phyloP scores from a whole-genome alignment of 2,888 invertebrate genomes.

The Pogonocherus hispidulus region DNA sequence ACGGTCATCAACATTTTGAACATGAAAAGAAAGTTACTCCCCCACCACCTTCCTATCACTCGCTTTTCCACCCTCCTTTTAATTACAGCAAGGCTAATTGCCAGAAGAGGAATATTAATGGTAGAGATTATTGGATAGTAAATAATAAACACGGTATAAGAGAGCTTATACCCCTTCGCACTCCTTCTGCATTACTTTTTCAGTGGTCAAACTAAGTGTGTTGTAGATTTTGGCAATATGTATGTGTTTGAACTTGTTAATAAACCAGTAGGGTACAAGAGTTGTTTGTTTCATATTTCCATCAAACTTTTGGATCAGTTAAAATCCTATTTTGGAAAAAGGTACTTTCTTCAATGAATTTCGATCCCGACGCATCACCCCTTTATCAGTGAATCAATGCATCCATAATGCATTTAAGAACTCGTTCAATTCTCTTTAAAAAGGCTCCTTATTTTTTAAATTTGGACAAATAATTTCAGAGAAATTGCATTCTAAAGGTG shows the following conservation, averaged over 20 bases:
- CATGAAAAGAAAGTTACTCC: conserved; percentile 47
- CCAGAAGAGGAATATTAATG: conserved; percentile 77
- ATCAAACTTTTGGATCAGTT: too few relatives aligned
- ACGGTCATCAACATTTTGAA: conserved; percentile 41
- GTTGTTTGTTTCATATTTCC: too few relatives aligned
- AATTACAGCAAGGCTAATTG: conserved; percentile 62
- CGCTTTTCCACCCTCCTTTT: conserved; percentile 69
- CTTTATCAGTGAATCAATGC: too few relatives aligned
- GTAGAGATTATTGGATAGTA: conserved; percentile 82
- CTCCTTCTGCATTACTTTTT: conserved; percentile 84
- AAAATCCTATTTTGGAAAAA: too few relatives aligned
- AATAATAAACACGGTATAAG: conserved; percentile 74
- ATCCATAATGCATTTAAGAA: too few relatives aligned
- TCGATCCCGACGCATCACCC: too few relatives aligned
- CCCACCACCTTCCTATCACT: conserved; percentile 79
- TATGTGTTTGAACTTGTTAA: neutral
- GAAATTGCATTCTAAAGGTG: too few relatives aligned
- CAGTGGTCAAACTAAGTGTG: conserved; percentile 70
- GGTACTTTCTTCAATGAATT: too few relatives aligned
- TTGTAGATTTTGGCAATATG: neutral
- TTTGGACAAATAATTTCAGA: too few relatives aligned
- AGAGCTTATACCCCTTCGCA: conserved; percentile 80
- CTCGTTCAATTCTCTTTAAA: too few relatives aligned
- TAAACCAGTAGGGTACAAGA: too few relatives aligned
- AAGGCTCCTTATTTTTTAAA: too few relatives aligned